Conservation (phyloP, 1,140 invertebrate genomes). For the Drosophila malerkotliana region DNA sequence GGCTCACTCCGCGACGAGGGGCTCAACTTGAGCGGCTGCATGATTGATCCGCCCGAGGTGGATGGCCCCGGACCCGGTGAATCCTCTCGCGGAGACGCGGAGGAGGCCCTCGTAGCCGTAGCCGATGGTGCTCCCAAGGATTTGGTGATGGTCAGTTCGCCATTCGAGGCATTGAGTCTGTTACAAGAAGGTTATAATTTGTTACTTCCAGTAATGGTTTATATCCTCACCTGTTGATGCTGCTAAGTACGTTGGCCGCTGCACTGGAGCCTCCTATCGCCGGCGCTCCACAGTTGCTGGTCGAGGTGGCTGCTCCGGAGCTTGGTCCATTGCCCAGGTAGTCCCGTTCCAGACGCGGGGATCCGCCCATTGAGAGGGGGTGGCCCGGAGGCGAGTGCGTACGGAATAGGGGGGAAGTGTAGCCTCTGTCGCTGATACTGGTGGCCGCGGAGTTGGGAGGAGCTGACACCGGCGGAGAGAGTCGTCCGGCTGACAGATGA, state of each 20-base stretch:
- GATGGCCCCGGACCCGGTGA: conserved; percentile 75
- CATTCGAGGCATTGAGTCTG: conserved; percentile 89
- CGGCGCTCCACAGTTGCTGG: conserved; percentile 36
- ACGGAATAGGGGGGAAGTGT: conserved; percentile 78
- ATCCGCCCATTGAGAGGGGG: conserved; percentile 65
- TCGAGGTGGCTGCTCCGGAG: conserved; percentile 32
- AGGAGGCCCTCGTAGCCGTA: conserved; percentile 85
- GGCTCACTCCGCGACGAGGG: conserved; percentile 68
- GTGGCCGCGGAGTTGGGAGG: conserved; percentile 33
- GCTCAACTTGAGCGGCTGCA: conserved; percentile 77
- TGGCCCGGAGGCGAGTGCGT: conserved; percentile 70
- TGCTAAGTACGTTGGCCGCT: conserved; percentile 84
- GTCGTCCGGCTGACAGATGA: conserved; percentile 39
- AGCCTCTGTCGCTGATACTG: conserved; percentile 77
- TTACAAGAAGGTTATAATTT: background rate
- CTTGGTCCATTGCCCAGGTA: conserved; percentile 75
- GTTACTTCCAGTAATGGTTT: background rate
- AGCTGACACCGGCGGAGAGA: conserved; percentile 47
- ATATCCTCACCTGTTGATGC: conserved; percentile 84
- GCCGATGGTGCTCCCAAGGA: conserved; percentile 86
- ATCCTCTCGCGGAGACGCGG: conserved; percentile 84
- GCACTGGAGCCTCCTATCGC: conserved; percentile 47
- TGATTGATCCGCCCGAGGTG: conserved; percentile 55
- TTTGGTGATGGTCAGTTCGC: conserved; percentile 92
- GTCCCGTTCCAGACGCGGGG: conserved; percentile 72